Evolutionary conservation across 2,797 vertebrate species (phyloP), one percentile per base, ranked within the genome.

Genomic region (Ciconia nigra): DNA sequence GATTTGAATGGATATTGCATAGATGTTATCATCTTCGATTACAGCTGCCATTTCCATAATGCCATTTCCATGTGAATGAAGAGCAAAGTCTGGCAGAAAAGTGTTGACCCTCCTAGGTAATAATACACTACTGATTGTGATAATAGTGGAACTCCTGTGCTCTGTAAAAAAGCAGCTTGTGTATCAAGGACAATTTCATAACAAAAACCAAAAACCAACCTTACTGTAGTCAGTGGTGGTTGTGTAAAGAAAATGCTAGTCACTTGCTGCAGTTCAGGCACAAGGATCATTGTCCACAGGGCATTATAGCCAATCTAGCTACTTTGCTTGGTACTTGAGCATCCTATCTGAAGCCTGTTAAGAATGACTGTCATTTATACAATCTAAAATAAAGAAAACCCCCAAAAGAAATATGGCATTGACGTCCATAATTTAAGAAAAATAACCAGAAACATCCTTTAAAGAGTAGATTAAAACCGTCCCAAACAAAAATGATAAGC

Each of bases 11-110:
- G 80, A 37, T 90, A 81, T 83, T 74, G 90, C 90, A 82, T 49
- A 89, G 89, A 87, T 67, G 86, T 90, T 96, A 95, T 93, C 90
- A 61, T 74, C 82, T 90, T 83, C 46, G 15, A 89, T 92, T 90
- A 93, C 28, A 4, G 74, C 77, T 96, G 81, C 63, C 67, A 37
- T 90, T 96, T 94, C 81, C 89, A 83, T 71, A 94, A 89, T 57
- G 71, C 81, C 78, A 84, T 85, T 95, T 95, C 77, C 89, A 93
- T 15, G 10, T 87, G 92, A 93, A 94, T 87, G 74, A 92, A 90
- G 78, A 94, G 47, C 78, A 80, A 92, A 96, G 57, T 46, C 83
- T 91, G 90, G 47, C 78, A 94, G 86, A 72, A 87, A 92, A 92
- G 57, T 62, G 88, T 93, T 96, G 94, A 91, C 80, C 80, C 83